Evolutionary conservation across 2,888 invertebrate genomes (phyloP).

Genomic region (Baccha elongata): DNA sequence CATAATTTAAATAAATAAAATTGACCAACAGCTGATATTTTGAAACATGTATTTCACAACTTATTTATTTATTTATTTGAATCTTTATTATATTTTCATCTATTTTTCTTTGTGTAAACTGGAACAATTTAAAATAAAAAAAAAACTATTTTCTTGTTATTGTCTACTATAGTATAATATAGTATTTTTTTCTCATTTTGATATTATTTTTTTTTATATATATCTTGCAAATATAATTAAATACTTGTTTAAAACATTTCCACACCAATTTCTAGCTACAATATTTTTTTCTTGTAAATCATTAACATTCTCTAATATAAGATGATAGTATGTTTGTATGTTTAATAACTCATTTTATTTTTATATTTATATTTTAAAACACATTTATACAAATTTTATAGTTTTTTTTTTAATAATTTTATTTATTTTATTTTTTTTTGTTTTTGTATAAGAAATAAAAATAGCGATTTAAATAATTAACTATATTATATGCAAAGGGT

Average conservation of each 20-base stretch:
- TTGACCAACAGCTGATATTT: constrained; percentile 3
- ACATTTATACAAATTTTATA: constrained; percentile 60
- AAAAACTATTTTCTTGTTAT: constrained; percentile 53
- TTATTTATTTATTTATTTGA: constrained; percentile 13
- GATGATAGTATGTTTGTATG: constrained; percentile 56
- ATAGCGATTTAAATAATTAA: constrained; percentile 23
- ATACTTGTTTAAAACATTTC: constrained; percentile 41
- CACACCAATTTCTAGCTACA: constrained; percentile 62
- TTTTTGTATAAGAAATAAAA: constrained; percentile 24
- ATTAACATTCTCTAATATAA: constrained; percentile 57
- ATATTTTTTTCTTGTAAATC: constrained; percentile 34
- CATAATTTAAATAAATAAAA: not conserved
- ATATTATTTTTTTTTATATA: constrained; percentile 39
- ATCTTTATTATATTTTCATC: not conserved
- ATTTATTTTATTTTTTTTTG: not conserved
- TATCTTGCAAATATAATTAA: constrained; percentile 36
- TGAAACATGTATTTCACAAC: constrained; percentile 19
- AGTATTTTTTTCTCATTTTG: constrained; percentile 51
- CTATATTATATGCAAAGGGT: constrained; percentile 32
- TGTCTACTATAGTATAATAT: constrained; percentile 73
- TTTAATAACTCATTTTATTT: constrained; percentile 29
- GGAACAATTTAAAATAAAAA: not conserved
- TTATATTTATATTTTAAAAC: constrained; percentile 35
- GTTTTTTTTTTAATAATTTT: too few species aligned
- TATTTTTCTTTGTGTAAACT: constrained; percentile 28